phyloP scores from a whole-genome alignment of 2,113 vertebrate genomes.

The Mus pahari region DNA sequence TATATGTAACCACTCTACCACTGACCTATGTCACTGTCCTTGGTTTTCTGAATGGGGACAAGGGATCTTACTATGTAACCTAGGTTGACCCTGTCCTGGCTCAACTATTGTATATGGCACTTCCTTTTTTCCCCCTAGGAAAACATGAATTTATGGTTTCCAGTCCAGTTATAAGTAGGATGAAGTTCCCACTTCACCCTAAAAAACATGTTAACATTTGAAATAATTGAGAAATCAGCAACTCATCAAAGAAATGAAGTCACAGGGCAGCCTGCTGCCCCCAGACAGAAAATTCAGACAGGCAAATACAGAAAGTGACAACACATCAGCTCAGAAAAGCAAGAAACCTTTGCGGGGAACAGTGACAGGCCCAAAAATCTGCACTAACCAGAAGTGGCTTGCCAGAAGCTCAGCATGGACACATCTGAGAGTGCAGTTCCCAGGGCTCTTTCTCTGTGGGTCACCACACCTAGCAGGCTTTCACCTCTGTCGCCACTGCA shows the following conservation, averaged over 20 bases:
- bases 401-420: not conserved
- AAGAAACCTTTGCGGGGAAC: no score
- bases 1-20: not conserved
- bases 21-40: not conserved
- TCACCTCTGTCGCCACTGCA: not conserved
- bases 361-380: not conserved
- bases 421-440: not conserved
- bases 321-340: not conserved
- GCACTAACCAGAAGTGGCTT: no score
- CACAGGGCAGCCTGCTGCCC: not conserved
- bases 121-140: not conserved
- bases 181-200: not conserved
- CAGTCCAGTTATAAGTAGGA: not conserved
- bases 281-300: not conserved
- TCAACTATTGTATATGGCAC: not conserved
- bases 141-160: not conserved
- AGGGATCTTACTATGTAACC: not conserved
- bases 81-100: not conserved
- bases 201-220: not conserved
- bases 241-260: not conserved
- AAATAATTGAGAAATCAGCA: slow-evolving; percentile 15
- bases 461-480: not conserved
- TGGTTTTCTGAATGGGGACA: not conserved
- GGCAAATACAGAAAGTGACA: not conserved
- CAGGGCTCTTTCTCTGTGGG: not conserved